phyloP scores from a whole-genome alignment of 2,797 vertebrate genomes.

The Sternotherus odoratus region DNA sequence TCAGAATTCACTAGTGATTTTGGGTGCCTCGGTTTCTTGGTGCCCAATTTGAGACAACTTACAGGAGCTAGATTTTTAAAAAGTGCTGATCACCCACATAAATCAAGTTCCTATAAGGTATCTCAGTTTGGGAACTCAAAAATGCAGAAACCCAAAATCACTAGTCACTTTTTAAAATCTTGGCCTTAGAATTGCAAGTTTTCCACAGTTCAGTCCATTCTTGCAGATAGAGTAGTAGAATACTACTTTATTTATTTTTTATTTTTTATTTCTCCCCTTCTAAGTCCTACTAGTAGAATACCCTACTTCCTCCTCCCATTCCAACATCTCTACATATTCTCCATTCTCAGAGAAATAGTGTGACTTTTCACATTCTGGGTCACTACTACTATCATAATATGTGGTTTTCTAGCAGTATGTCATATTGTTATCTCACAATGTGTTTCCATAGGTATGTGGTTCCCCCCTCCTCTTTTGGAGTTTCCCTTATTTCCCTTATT shows the following conservation, averaged over 20 bases:
- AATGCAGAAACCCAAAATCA: not conserved
- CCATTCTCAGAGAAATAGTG: not conserved
- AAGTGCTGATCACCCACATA: not conserved
- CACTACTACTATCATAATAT: not conserved
- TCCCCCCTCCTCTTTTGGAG: not conserved
- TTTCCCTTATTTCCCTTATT: not conserved
- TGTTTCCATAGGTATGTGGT: not conserved
- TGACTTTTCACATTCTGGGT: not conserved
- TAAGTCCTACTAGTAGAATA: not conserved
- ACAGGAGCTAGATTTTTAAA: not conserved
- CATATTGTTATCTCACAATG: no score
- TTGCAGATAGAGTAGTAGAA: not conserved
- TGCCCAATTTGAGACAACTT: not conserved
- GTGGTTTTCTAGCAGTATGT: not conserved
- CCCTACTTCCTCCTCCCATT: not conserved
- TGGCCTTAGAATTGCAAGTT: not conserved
- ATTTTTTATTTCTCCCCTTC: not conserved
- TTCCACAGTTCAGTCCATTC: not conserved
- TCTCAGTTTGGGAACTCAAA: not conserved
- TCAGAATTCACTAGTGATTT: not conserved
- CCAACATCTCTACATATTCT: not conserved
- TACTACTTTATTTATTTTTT: not conserved
- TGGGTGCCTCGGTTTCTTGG: not conserved
- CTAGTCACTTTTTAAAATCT: not conserved
- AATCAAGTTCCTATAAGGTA: not conserved